Evolutionary conservation across 1,140 invertebrate species (phyloP).

Genomic region (Meloidogyne chitwoodi): DNA sequence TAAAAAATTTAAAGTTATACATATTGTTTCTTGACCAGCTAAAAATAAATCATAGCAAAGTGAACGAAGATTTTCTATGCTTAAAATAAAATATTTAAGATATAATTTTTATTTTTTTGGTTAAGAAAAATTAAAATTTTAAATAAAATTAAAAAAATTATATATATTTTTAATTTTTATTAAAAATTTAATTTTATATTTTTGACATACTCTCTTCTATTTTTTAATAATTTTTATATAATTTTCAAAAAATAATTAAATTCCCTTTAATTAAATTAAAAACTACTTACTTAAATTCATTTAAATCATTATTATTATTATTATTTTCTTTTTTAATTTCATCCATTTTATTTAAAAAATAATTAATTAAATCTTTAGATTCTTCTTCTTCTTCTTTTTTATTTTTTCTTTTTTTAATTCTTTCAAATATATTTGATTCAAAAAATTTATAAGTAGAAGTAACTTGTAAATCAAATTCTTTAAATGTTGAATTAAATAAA

Average conservation of each 20-base stretch:
- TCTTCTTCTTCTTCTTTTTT: not conserved
- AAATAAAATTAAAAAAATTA: no score
- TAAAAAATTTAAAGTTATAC: conserved; percentile 17
- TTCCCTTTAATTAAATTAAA: no score
- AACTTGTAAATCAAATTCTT: conserved; percentile 5
- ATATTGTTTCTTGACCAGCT: conserved; percentile 22
- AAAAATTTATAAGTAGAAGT: not conserved
- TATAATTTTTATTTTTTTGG: no score
- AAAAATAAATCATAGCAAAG: conserved; percentile 16
- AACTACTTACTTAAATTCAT: not conserved
- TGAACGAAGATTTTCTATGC: conserved; percentile 10
- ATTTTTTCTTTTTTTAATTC: conserved; percentile 1
- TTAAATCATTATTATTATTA: not conserved
- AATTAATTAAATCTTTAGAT: not conserved
- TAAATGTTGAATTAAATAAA: conserved; percentile 6
- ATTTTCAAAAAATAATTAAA: no score
- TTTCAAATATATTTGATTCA: conserved; percentile 7
- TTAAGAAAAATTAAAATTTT: no score
- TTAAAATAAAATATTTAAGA: conserved; percentile 1
- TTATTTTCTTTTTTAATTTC: not conserved
- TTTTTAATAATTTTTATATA: no score
- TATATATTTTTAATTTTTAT: no score
- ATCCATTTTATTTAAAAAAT: conserved; percentile 15
- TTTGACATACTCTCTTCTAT: no score
- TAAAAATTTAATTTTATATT: no score